Conservation (phyloP, 1,140 invertebrate genomes). For the Meloidogyne floridensis region DNA sequence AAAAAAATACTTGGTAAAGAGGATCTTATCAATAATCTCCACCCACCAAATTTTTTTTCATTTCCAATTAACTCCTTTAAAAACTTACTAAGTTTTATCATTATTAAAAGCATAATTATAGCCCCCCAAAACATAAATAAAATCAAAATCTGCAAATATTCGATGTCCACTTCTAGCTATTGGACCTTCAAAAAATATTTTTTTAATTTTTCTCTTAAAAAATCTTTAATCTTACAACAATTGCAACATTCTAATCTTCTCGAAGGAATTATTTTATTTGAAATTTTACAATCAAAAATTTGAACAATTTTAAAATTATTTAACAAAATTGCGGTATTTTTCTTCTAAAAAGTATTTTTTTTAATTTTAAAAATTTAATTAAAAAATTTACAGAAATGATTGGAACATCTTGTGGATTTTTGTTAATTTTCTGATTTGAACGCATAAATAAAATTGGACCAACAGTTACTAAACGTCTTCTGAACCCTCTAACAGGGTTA, state of each 20-base stretch:
- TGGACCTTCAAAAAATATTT: conserved; percentile 33
- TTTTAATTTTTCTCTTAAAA: not conserved
- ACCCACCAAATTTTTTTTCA: not conserved
- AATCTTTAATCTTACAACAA: conserved; percentile 4
- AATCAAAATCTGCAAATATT: conserved; percentile 38
- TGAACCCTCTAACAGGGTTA: not conserved
- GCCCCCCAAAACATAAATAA: conserved; percentile 38
- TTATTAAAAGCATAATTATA: conserved; percentile 27
- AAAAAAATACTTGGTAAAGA: no score
- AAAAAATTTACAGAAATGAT: not conserved
- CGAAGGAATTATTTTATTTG: conserved; percentile 7
- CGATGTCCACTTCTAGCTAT: conserved; percentile 37
- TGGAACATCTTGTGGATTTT: not conserved
- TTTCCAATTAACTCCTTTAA: no score
- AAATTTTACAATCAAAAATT: conserved; percentile 5
- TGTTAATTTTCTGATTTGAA: not conserved
- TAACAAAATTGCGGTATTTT: not conserved
- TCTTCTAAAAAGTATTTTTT: not conserved
- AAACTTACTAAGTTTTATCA: conserved; percentile 34
- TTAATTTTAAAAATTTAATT: not conserved
- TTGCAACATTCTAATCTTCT: not conserved
- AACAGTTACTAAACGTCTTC: not conserved
- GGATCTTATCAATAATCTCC: no score
- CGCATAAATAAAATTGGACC: not conserved
- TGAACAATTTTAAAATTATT: conserved; percentile 10